Evolutionary conservation across 2,113 vertebrate species (phyloP).

Genomic region (Grallaria varia): DNA sequence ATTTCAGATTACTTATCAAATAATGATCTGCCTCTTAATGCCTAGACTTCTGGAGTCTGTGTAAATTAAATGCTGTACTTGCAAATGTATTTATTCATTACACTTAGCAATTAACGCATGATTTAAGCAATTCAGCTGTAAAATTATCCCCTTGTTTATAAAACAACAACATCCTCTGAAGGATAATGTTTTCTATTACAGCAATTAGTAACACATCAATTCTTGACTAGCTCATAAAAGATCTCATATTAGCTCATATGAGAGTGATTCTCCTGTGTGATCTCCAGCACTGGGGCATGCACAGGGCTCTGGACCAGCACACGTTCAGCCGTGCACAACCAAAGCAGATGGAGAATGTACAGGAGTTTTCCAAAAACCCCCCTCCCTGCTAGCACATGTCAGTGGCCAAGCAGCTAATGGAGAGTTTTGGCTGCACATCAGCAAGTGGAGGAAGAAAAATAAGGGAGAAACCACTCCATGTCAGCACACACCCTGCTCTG

Average conservation of each 20-base stretch:
- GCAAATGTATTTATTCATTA: conserved; percentile 40
- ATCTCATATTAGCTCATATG: not conserved
- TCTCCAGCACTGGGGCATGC: not conserved
- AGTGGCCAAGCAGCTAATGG: not conserved
- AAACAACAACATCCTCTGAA: conserved; percentile 24
- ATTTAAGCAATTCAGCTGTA: conserved; percentile 36
- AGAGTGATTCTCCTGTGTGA: not conserved
- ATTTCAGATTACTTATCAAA: conserved; percentile 36
- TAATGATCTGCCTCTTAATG: not conserved
- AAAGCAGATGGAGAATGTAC: not conserved
- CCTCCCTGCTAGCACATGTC: not conserved
- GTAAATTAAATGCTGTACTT: conserved; percentile 22
- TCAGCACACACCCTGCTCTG: not conserved
- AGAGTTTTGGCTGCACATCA: not conserved
- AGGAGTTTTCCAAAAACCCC: not conserved
- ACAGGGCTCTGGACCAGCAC: not conserved
- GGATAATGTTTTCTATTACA: conserved; percentile 22
- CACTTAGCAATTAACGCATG: conserved; percentile 6
- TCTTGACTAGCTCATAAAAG: not conserved
- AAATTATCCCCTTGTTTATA: conserved; percentile 49
- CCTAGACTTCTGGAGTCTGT: not conserved
- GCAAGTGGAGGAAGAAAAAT: not conserved
- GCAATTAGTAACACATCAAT: conserved; percentile 26
- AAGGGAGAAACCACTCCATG: not conserved
- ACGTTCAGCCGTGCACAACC: rapidly evolving